These are phyloP conservation scores for Charadrius vociferus DNA, from an alignment of 2,113 vertebrate genomes.

Conservation along the genomic window DNA sequence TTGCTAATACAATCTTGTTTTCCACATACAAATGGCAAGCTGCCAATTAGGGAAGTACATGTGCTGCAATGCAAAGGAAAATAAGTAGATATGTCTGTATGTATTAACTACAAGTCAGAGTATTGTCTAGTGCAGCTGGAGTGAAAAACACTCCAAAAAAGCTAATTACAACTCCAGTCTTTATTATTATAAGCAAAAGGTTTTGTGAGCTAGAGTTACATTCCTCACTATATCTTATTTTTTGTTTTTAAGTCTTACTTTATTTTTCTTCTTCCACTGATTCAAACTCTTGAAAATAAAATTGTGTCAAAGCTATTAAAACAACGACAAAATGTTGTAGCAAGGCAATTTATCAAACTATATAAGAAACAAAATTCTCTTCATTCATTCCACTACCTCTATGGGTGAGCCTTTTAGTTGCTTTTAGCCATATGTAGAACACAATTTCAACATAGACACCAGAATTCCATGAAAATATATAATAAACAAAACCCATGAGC, in stretches of 20 bases:
- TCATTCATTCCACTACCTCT: not conserved
- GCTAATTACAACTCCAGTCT: constrained; percentile 19
- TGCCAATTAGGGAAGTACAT: constrained; percentile 30
- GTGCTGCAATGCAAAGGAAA: constrained; percentile 36
- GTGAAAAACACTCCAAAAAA: constrained; percentile 44
- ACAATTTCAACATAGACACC: not conserved
- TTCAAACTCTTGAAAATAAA: not conserved
- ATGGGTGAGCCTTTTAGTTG: not conserved
- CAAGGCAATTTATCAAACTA: not conserved
- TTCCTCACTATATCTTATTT: not conserved
- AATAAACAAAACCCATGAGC: not conserved
- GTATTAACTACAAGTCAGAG: constrained; percentile 16
- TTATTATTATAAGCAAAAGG: constrained; percentile 13
- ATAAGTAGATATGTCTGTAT: constrained; percentile 42
- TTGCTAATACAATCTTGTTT: not conserved
- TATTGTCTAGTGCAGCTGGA: constrained; percentile 59
- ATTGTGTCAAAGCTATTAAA: not conserved
- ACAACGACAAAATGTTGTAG: not conserved
- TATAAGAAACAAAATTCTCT: not conserved
- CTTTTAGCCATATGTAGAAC: not conserved
- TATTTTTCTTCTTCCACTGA: not conserved
- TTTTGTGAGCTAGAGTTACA: constrained; percentile 1
- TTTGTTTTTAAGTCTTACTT: not conserved
- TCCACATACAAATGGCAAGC: constrained; percentile 8
- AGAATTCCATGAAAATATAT: not conserved